Evolutionary conservation across 1,140 invertebrate species (phyloP), one percentile per base, ranked within the genome.

Genomic region (Zaprionus ghesquierei): DNA sequence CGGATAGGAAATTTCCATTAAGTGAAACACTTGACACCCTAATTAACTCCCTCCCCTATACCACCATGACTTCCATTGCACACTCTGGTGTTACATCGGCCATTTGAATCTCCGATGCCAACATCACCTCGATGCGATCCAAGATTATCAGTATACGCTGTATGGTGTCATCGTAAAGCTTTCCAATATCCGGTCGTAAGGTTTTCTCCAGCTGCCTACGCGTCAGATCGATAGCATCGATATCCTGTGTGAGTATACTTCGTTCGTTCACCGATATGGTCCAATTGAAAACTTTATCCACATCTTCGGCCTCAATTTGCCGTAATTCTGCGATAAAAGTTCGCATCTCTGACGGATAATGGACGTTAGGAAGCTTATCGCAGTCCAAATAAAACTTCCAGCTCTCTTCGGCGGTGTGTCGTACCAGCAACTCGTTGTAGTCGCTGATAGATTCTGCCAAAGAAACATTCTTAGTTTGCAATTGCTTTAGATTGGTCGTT

Each of bases 361-460:
- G 84, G 64, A n/a, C 65, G 56, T 0, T 15, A 2, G 90, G 86
- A 18, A 89, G 23, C 1, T 82, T 80, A 51, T 87, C 82, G 23
- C 90, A 91, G 20, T 51, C 53, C 18, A 89, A 0, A 64, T 81
- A 91, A 5, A 44, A 55, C 6, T 53, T 25, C 90, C 90, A 91
- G 0, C 64, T 27, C 0, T 75, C 55, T 1, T 50, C 5, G 2
- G 31, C 13, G 2, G 64, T 15, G 20, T 82, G 69, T 20, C 65
- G 8, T 5, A 20, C n/a, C 54, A 33, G 2, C 23, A 82, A 44
- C 10, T 38, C 6, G 2, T 56, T n/a, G 54, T 77, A 72, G 13
- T 74, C 76, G 2, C 51, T 25, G 5, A 46, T 54, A 10, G 76
- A 71, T 12, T 77, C 82, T 87, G 41, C 0, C n/a, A 22, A 12